phyloP scores from a whole-genome alignment of 2,797 vertebrate species.

The Poecilia gillii region DNA sequence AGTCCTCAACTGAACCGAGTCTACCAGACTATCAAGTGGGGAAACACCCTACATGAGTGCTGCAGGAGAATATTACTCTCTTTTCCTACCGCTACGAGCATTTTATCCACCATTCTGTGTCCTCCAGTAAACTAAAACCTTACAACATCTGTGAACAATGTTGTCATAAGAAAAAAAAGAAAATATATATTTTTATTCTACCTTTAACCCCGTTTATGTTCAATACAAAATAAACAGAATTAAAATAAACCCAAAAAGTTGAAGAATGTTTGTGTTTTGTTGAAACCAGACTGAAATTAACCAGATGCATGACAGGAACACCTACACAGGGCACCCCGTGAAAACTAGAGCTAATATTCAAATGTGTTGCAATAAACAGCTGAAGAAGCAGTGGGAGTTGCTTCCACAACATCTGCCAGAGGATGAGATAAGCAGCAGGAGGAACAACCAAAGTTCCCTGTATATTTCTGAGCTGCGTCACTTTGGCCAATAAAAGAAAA shows the following conservation, averaged over 20 bases:
- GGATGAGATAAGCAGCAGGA: slow-evolving; percentile 44
- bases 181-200: neutral
- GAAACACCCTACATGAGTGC: neutral
- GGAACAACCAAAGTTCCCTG: slow-evolving; percentile 29
- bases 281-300: slow-evolving; percentile 8
- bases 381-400: slow-evolving; percentile 31
- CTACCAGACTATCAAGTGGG: too few relatives aligned
- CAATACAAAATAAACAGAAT: neutral
- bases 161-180: neutral
- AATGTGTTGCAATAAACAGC: slow-evolving; percentile 10
- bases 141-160: neutral
- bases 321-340: neutral
- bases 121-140: neutral
- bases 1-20: too few relatives aligned
- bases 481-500: neutral
- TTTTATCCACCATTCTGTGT: neutral
- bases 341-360: slow-evolving; percentile 7
- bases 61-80: neutral
- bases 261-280: neutral
- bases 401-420: slow-evolving; percentile 42
- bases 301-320: slow-evolving; percentile 27
- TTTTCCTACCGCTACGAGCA: neutral
- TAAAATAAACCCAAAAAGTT: neutral
- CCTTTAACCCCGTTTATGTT: neutral
- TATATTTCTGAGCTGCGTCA: slow-evolving; percentile 20